phyloP scores from a whole-genome alignment of 2,888 invertebrate species.

The Apodemia hepburni region DNA sequence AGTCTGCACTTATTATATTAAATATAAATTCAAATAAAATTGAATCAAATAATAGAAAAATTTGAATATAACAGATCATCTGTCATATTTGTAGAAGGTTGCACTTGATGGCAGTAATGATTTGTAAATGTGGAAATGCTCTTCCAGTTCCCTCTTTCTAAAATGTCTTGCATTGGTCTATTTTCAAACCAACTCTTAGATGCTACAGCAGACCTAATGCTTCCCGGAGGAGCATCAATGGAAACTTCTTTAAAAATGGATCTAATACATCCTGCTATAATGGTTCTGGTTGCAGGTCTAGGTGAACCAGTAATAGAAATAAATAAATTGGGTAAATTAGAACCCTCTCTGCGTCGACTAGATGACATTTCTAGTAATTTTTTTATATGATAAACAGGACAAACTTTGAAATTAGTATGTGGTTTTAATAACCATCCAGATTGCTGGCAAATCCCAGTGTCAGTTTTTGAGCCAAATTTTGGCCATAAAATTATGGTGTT shows the following conservation, averaged over 20 bases:
- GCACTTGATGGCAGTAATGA: slow-evolving; percentile 19
- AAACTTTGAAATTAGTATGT: not conserved
- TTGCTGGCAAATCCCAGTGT: not conserved
- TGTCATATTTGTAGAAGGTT: not conserved
- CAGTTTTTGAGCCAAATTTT: slow-evolving; percentile 14
- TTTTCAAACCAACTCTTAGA: slow-evolving; percentile 27
- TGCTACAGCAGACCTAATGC: slow-evolving; percentile 29
- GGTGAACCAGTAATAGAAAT: slow-evolving; percentile 18
- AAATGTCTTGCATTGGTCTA: slow-evolving; percentile 24
- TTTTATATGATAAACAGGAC: not conserved
- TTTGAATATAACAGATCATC: not conserved
- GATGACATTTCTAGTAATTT: not conserved
- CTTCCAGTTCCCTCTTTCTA: slow-evolving; percentile 25
- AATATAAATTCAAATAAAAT: not conserved
- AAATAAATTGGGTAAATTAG: slow-evolving; percentile 20
- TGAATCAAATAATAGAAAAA: not conserved
- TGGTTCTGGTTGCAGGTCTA: slow-evolving; percentile 20
- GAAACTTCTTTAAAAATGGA: slow-evolving; percentile 18
- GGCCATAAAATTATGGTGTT: slow-evolving; percentile 3
- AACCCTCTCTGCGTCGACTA: not conserved
- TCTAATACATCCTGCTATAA: slow-evolving; percentile 26
- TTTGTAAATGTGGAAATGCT: slow-evolving; percentile 23
- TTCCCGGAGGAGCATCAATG: slow-evolving; percentile 23
- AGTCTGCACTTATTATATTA: not conserved
- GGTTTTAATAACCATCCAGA: slow-evolving; percentile 3